Percentiles rank a stretch among this genome's conserved stretches.
These are phyloP conservation scores for Enoplosus armatus DNA, from an alignment of 2,797 vertebrate genomes.

Conservation along the genomic window DNA sequence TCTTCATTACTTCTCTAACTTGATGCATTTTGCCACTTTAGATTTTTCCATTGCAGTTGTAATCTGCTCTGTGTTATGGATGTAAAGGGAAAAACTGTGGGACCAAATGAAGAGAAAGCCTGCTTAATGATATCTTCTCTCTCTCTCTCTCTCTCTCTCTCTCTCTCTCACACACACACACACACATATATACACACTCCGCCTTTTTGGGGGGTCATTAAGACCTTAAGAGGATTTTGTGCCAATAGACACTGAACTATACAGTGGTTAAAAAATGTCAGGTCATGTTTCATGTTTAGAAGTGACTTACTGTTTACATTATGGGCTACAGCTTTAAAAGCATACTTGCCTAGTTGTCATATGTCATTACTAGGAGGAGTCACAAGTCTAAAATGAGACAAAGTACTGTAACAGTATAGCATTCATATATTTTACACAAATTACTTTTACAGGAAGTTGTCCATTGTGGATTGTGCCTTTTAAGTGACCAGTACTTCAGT, in stretches of 20 bases:
- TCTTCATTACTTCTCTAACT: constrained; percentile 42
- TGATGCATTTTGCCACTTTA: constrained; percentile 51
- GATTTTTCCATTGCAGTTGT: constrained; percentile 51
- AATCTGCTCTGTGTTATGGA: constrained; percentile 43
- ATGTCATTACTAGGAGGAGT: constrained; percentile 4
- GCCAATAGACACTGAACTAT: constrained; percentile 17
- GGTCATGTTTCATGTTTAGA: constrained; percentile 20
- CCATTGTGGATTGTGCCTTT: constrained; percentile 70
- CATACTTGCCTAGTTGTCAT: constrained; percentile 20
- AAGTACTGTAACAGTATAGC: constrained; percentile 30
- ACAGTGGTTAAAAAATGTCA: background rate
- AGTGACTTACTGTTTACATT: constrained; percentile 50
- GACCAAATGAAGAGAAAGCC: constrained; percentile 37
- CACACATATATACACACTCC: background rate
- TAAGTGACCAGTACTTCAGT: constrained; percentile 56
- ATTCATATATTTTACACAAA: constrained; percentile 58
- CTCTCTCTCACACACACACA: background rate
- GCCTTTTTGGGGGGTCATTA: constrained; percentile 18
- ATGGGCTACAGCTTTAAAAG: constrained; percentile 36
- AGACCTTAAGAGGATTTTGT: constrained; percentile 14
- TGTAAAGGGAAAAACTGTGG: constrained; percentile 48
- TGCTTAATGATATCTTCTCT: constrained; percentile 6
- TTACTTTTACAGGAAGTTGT: constrained; percentile 30
- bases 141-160: background rate
- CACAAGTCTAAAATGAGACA: constrained; percentile 17